Evolutionary conservation across 2,113 vertebrate species (phyloP).

Genomic region (Corvus moneduloides): DNA sequence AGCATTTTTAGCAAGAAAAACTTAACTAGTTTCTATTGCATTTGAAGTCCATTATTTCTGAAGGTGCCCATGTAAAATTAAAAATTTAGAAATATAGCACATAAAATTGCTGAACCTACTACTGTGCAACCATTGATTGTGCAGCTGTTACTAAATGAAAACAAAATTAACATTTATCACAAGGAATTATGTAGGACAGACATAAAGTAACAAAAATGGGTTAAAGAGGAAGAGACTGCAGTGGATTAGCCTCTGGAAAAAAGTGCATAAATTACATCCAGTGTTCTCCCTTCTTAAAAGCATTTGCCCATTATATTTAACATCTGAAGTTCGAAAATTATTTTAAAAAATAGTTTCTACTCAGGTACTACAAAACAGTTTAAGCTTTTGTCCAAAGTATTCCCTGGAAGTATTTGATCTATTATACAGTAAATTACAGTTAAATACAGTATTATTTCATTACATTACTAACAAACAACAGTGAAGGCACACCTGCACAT

Average conservation of each 20-base stretch:
- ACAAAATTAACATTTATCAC: not conserved
- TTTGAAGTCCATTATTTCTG: not conserved
- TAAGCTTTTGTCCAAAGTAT: not conserved
- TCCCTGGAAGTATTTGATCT: not conserved
- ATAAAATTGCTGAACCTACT: not conserved
- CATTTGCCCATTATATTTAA: not conserved
- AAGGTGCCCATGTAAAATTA: not conserved
- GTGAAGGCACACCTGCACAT: not conserved
- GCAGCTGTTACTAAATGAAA: not conserved
- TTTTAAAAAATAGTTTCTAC: not conserved
- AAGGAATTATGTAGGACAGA: fast-evolving
- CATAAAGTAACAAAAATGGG: not conserved
- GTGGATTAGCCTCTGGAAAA: not conserved
- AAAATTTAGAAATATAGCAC: not conserved
- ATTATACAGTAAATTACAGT: not conserved
- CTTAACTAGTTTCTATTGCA: not conserved
- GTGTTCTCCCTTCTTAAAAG: not conserved
- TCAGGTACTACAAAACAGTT: not conserved
- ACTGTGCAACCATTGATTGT: not conserved
- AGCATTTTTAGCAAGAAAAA: not conserved
- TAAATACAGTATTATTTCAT: not conserved
- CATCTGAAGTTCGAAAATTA: not conserved
- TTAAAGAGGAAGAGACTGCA: not conserved
- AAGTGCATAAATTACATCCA: not conserved
- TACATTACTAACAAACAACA: not conserved